Conservation (phyloP, 2,113 vertebrate genomes). For the Macrotus californicus region DNA sequence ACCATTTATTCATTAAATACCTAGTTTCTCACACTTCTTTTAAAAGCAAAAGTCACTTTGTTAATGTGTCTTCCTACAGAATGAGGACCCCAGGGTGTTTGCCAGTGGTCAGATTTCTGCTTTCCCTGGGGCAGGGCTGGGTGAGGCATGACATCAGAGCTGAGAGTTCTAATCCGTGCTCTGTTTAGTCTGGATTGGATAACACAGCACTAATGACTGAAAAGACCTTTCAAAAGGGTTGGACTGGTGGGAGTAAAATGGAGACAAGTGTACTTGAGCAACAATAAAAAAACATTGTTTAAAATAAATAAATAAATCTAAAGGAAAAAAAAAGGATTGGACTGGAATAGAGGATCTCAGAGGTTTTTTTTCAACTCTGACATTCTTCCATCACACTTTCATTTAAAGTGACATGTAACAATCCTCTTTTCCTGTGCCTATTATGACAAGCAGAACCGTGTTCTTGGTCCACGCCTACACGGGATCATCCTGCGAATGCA, state of each 20-base stretch:
- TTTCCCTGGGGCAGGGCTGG: rapidly evolving
- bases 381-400: background rate
- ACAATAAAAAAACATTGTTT: too few relatives aligned
- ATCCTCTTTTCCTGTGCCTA: background rate
- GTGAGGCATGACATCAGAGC: background rate
- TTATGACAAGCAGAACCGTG: background rate
- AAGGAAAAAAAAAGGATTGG: background rate
- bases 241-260: background rate
- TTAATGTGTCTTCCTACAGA: background rate
- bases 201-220: background rate
- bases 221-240: background rate
- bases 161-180: background rate
- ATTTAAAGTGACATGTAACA: background rate
- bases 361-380: background rate
- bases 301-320: too few relatives aligned
- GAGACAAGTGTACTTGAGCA: too few relatives aligned
- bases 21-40: background rate
- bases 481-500: background rate
- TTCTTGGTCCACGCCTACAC: background rate
- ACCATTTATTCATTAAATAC: background rate
- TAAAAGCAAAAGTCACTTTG: background rate
- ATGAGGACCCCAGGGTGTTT: background rate
- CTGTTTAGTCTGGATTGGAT: background rate
- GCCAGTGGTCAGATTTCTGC: background rate
- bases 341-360: background rate